Conservation (phyloP, 2,797 vertebrate species). For the Poeciliopsis turneri region DNA sequence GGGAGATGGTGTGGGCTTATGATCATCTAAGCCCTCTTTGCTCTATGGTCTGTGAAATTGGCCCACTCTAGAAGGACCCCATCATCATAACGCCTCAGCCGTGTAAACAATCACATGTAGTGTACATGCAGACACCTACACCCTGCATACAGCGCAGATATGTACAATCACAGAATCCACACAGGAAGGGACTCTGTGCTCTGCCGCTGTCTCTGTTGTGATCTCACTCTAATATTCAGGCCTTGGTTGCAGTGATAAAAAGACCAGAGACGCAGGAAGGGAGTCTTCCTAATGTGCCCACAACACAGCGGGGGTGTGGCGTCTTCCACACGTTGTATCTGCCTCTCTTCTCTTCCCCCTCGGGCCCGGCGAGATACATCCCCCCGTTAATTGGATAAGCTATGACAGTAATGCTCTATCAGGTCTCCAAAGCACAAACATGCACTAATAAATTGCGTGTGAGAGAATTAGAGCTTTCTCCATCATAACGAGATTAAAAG, state of each 20-base stretch:
- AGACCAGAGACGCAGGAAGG: slow-evolving; percentile 39
- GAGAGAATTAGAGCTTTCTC: slow-evolving; percentile 84
- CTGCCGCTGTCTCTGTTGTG: slow-evolving; percentile 34
- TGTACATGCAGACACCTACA: slow-evolving; percentile 6
- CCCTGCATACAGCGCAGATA: not conserved
- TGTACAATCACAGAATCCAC: slow-evolving; percentile 4
- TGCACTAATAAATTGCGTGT: slow-evolving; percentile 87
- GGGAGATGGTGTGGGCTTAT: not conserved
- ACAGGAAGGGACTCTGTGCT: slow-evolving; percentile 8
- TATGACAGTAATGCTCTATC: slow-evolving; percentile 82
- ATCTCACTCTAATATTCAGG: slow-evolving; percentile 58
- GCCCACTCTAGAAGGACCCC: slow-evolving; percentile 34
- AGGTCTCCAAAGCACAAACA: slow-evolving; percentile 80
- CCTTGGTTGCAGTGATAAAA: slow-evolving; percentile 64
- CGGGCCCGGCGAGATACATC: slow-evolving; percentile 70
- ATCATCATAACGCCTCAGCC: slow-evolving; percentile 45
- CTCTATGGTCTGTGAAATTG: slow-evolving; percentile 50
- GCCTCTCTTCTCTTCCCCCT: slow-evolving; percentile 28
- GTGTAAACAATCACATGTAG: slow-evolving; percentile 36
- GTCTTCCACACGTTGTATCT: slow-evolving; percentile 47
- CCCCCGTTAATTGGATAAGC: slow-evolving; percentile 90
- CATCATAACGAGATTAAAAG: slow-evolving; percentile 85
- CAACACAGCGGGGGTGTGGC: slow-evolving; percentile 58
- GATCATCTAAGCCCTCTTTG: slow-evolving; percentile 28
- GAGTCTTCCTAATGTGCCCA: slow-evolving; percentile 64